Percentiles rank a stretch among this genome's conserved stretches.
Conservation (phyloP, 1,140 invertebrate species). For the Zaprionus gabonicus region DNA sequence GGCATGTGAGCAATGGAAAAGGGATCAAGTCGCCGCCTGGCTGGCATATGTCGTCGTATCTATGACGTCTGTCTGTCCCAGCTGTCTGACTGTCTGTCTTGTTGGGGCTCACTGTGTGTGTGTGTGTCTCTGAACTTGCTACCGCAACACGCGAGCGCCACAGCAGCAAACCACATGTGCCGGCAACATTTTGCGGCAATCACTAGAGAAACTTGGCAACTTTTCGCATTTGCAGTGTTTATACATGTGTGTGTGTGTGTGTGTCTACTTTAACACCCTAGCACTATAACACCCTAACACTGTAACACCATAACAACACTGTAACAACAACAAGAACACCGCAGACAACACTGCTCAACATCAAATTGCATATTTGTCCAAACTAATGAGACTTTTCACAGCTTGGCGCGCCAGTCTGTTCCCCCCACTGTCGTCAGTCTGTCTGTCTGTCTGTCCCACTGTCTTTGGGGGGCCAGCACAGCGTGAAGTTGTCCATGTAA, state of each 20-base stretch:
- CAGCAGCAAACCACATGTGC: constrained; percentile 36
- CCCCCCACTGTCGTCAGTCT: neutral
- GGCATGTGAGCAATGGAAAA: constrained; percentile 65
- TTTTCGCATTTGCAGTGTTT: constrained; percentile 62
- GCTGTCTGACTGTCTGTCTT: constrained; percentile 10
- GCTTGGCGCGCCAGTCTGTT: constrained; percentile 57
- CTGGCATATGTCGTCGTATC: constrained; percentile 46
- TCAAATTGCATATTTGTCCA: constrained; percentile 78
- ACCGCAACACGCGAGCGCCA: constrained; percentile 73
- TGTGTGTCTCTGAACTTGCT: constrained; percentile 71
- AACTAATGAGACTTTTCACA: constrained; percentile 83
- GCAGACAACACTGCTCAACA: constrained; percentile 48
- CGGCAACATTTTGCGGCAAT: constrained; percentile 25
- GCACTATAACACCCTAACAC: constrained; percentile 23
- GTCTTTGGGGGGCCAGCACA: constrained; percentile 49
- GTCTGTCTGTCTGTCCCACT: constrained; percentile 8
- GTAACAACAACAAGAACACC: constrained; percentile 21
- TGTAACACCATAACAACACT: constrained; percentile 36
- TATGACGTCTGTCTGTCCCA: constrained; percentile 37
- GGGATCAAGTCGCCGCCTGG: constrained; percentile 73
- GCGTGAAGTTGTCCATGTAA: constrained; percentile 55
- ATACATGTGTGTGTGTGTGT: neutral
- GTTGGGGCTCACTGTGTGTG: constrained; percentile 2
- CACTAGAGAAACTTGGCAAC: constrained; percentile 61
- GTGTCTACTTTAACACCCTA: constrained; percentile 26